These are phyloP conservation scores for Brachionus rotundiformis DNA, from an alignment of 1,140 invertebrate species.

Conservation along the genomic window DNA sequence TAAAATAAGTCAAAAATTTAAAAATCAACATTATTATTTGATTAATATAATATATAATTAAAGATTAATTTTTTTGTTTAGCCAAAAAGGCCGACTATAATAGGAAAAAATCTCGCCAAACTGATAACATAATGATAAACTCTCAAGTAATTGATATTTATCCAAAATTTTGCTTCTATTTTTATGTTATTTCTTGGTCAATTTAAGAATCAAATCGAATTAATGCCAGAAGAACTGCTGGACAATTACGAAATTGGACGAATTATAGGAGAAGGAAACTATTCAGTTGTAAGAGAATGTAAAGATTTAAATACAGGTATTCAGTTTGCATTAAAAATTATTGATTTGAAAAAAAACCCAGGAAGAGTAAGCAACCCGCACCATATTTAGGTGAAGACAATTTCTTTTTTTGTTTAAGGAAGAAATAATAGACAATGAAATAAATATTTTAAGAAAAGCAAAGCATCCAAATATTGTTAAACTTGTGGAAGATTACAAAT, in stretches of 20 bases:
- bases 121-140: constrained; percentile 18
- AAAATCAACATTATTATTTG: too few species aligned
- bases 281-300: constrained; percentile 46
- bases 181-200: background rate
- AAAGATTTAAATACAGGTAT: constrained; percentile 48
- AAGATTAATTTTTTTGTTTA: background rate
- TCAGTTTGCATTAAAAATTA: constrained; percentile 50
- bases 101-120: constrained; percentile 11
- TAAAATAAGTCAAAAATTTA: too few species aligned
- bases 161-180: background rate
- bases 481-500: constrained; percentile 61
- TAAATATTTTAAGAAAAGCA: constrained; percentile 60
- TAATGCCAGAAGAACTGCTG: constrained; percentile 28
- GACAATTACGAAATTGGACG: constrained; percentile 38
- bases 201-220: background rate
- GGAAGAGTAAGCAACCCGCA: constrained; percentile 47
- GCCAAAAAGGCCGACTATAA: background rate
- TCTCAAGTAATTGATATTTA: background rate
- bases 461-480: constrained; percentile 63
- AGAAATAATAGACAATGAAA: constrained; percentile 61
- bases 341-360: background rate
- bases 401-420: background rate
- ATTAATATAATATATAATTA: background rate
- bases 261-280: constrained; percentile 50
- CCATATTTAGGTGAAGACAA: background rate